These are phyloP conservation scores for Chromis chromis DNA, from an alignment of 2,797 vertebrate species.

Conservation along the genomic window DNA sequence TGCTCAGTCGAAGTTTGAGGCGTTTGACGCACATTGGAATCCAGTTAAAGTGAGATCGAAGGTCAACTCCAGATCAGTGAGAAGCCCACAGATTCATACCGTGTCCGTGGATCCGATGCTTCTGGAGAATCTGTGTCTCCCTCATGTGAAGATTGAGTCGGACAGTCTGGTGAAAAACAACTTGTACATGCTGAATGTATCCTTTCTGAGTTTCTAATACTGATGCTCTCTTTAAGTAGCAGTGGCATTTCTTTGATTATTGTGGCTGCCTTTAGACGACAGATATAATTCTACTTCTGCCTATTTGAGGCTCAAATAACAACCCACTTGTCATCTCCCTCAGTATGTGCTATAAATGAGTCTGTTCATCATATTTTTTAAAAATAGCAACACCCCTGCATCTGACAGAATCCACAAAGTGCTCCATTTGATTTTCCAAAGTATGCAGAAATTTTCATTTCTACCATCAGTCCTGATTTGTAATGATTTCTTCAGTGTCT, in stretches of 20 bases:
- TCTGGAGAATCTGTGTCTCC: conserved; percentile 67
- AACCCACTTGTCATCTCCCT: not conserved
- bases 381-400: not conserved
- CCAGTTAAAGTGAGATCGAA: conserved; percentile 75
- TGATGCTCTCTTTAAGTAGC: not conserved
- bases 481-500: conserved; percentile 25
- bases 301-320: conserved; percentile 12
- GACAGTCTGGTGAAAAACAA: conserved; percentile 59
- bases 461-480: not conserved
- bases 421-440: conserved; percentile 30
- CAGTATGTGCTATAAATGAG: not conserved
- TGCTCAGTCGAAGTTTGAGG: conserved; percentile 46
- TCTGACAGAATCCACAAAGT: conserved; percentile 21
- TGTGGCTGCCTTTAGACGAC: conserved; percentile 7
- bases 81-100: conserved; percentile 69
- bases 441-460: conserved; percentile 26
- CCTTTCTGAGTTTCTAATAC: conserved; percentile 79
- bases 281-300: not conserved
- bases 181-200: conserved; percentile 86
- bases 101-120: conserved; percentile 42
- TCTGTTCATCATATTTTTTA: conserved; percentile 1
- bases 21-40: conserved; percentile 70
- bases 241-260: not conserved
- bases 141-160: conserved; percentile 76
- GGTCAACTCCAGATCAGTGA: conserved; percentile 58